A percentile compares a stretch with the other conserved stretches of the same genome.
phyloP scores from a whole-genome alignment of 2,113 vertebrate species.

The Ancistrus triradiatus region DNA sequence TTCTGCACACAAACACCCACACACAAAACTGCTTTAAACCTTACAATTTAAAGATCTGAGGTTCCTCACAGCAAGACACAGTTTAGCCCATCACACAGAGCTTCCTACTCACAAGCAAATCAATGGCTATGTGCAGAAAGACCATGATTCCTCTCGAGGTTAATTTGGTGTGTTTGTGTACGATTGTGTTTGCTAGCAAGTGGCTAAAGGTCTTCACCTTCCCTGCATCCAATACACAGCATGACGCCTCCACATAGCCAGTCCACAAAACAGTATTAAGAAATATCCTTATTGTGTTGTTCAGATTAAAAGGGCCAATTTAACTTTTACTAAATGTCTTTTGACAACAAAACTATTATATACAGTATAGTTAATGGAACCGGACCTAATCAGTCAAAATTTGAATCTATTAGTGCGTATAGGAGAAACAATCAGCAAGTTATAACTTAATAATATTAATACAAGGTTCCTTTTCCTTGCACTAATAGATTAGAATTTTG shows the following conservation, averaged over 20 bases:
- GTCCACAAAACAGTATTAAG: background rate
- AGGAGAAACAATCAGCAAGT: no score
- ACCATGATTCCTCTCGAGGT: constrained; percentile 19
- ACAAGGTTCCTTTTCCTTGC: no score
- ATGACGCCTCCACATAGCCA: constrained; percentile 13
- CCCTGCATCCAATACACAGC: constrained; percentile 20
- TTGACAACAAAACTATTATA: no score
- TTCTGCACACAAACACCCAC: background rate
- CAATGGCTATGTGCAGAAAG: constrained; percentile 1
- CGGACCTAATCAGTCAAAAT: no score
- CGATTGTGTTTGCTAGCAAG: constrained; percentile 10
- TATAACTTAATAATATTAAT: no score
- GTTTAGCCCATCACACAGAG: constrained; percentile 9
- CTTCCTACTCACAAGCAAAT: constrained; percentile 20
- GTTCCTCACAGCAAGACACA: background rate
- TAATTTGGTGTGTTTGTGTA: constrained; percentile 29
- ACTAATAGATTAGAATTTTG: no score
- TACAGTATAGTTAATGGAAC: no score
- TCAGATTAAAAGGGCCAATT: no score
- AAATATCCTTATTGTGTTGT: background rate
- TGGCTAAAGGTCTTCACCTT: constrained; percentile 7
- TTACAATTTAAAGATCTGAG: constrained; percentile 12
- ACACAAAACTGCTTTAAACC: background rate
- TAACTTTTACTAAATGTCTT: no score
- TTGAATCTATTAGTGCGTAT: no score